Percentiles rank a stretch among this genome's conserved stretches.
phyloP scores from a whole-genome alignment of 1,140 invertebrate species.

The Aphaenogaster ashmeadi region DNA sequence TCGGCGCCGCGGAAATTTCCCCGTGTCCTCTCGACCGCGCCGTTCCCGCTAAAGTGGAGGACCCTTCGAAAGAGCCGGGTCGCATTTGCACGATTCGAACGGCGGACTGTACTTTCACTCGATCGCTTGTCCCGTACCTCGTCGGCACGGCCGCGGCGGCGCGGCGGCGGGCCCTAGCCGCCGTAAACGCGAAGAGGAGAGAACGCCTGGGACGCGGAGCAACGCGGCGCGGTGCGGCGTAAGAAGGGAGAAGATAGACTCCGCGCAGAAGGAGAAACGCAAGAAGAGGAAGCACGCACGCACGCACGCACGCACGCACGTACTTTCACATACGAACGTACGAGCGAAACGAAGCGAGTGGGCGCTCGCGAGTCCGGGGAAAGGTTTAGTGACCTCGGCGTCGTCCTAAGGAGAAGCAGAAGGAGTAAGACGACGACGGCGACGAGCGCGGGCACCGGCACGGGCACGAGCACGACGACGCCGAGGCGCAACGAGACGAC shows the following conservation, averaged over 20 bases:
- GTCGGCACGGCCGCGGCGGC: not conserved
- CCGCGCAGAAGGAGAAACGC: slow-evolving; percentile 53
- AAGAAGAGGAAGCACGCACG: slow-evolving; percentile 32
- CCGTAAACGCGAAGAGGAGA: slow-evolving; percentile 42
- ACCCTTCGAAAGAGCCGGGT: not conserved
- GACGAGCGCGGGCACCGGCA: not conserved
- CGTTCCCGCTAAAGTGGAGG: not conserved
- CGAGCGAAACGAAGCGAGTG: slow-evolving; percentile 31
- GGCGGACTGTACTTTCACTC: slow-evolving; percentile 65
- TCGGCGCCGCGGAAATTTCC: not conserved
- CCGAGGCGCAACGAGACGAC: slow-evolving; percentile 73
- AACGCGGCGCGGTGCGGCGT: not conserved
- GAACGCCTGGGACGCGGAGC: slow-evolving; percentile 3
- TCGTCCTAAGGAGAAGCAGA: slow-evolving; percentile 52
- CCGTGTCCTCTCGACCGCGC: not conserved
- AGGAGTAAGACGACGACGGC: slow-evolving; percentile 49
- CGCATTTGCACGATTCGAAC: slow-evolving; percentile 17
- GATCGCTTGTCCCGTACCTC: slow-evolving; percentile 1
- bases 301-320: not conserved
- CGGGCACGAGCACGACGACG: slow-evolving; percentile 43
- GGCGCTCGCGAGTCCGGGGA: slow-evolving; percentile 10
- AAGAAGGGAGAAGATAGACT: slow-evolving; percentile 63
- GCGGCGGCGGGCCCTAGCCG: slow-evolving; percentile 35
- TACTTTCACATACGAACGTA: not conserved
- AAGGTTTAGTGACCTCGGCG: slow-evolving; percentile 54